Conservation (phyloP, 2,888 invertebrate genomes). For the Cactoblastis cactorum region DNA sequence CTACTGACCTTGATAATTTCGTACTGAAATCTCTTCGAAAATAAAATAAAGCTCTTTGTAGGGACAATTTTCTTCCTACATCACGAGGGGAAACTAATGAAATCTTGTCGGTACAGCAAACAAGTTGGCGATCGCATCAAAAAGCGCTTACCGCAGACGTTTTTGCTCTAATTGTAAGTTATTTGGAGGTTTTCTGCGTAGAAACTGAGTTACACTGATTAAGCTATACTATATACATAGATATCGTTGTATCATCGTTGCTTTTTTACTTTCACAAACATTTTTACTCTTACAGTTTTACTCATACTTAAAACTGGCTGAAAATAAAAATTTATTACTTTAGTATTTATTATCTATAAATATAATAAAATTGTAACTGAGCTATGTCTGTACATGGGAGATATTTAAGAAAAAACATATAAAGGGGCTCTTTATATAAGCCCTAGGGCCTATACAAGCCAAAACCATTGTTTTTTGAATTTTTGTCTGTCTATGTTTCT, state of each 20-base stretch:
- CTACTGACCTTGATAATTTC: not conserved
- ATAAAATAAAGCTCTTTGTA: not conserved
- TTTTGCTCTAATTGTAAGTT: constrained; percentile 62
- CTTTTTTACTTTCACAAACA: not conserved
- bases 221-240: too few species aligned
- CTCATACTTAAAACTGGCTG: not conserved
- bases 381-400: too few species aligned
- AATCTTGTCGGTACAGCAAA: constrained; percentile 57
- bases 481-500: too few species aligned
- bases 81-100: constrained; percentile 51
- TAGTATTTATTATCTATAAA: too few species aligned
- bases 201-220: constrained; percentile 19
- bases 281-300: too few species aligned
- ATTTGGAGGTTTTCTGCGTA: constrained; percentile 33
- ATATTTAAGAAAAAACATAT: too few species aligned
- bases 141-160: constrained; percentile 57
- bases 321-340: not conserved
- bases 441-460: too few species aligned
- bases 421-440: too few species aligned
- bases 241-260: not conserved
- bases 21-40: too few species aligned
- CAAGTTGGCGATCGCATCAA: constrained; percentile 59
- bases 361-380: too few species aligned
- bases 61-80: constrained; percentile 35
- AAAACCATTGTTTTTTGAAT: too few species aligned